Evolutionary conservation across 2,888 invertebrate genomes (phyloP).

Genomic region (Ochlodes sylvanus): DNA sequence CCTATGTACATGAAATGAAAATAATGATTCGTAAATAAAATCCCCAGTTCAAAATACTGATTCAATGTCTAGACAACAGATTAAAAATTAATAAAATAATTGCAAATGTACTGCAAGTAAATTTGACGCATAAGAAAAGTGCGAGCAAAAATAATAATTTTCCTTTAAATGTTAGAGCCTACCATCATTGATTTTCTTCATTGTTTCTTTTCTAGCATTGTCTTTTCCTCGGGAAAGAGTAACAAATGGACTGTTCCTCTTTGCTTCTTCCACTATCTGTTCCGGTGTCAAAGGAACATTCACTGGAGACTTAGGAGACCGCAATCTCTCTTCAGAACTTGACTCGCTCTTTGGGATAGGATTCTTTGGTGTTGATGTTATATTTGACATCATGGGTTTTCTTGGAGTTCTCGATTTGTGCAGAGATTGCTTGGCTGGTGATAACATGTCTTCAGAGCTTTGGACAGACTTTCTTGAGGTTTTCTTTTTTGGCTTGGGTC

Average conservation of each 20-base stretch:
- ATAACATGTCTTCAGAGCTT: neutral
- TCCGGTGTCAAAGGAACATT: conserved; percentile 58
- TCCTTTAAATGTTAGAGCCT: conserved; percentile 24
- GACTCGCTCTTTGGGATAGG: conserved; percentile 69
- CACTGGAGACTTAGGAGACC: conserved; percentile 61
- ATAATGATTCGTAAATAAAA: no score
- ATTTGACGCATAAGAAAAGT: no score
- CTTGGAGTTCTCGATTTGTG: conserved; percentile 44
- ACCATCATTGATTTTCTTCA: conserved; percentile 73
- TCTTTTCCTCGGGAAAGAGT: conserved; percentile 86
- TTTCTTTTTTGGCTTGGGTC: neutral
- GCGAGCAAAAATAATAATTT: no score
- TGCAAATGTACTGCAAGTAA: no score
- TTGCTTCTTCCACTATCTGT: conserved; percentile 55
- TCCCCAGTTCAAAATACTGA: no score
- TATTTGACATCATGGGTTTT: conserved; percentile 42
- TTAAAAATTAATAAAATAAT: no score
- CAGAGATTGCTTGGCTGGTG: neutral
- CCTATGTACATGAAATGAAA: no score
- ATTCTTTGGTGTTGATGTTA: conserved; percentile 55
- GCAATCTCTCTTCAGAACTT: conserved; percentile 65
- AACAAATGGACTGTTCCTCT: conserved; percentile 78
- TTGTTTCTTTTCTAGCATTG: conserved; percentile 84
- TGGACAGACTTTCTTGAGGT: neutral
- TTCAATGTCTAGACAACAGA: no score